phyloP scores from a whole-genome alignment of 2,888 invertebrate species.

The Agrotis exclamationis region DNA sequence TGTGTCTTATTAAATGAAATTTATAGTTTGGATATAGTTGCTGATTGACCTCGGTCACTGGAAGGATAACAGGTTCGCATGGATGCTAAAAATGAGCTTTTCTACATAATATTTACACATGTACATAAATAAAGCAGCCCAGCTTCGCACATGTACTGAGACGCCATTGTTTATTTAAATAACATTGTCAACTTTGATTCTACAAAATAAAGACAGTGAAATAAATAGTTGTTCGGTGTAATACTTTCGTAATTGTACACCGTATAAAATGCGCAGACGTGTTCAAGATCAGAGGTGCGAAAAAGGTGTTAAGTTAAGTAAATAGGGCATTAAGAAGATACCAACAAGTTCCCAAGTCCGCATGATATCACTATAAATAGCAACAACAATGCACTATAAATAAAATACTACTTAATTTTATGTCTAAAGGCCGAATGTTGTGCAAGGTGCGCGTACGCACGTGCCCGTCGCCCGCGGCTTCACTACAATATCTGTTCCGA shows the following conservation, averaged over 20 bases:
- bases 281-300: slow-evolving; percentile 51
- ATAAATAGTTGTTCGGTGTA: slow-evolving; percentile 39
- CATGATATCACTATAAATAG: slow-evolving; percentile 66
- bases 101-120: slow-evolving; percentile 68
- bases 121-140: slow-evolving; percentile 57
- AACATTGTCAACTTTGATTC: slow-evolving; percentile 57
- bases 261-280: slow-evolving; percentile 49
- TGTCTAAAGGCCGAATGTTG: slow-evolving; percentile 78
- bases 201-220: slow-evolving; percentile 41
- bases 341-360: slow-evolving; percentile 49
- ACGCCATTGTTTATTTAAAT: slow-evolving; percentile 56
- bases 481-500: slow-evolving; percentile 86
- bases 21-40: slow-evolving; percentile 89
- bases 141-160: slow-evolving; percentile 44
- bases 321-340: slow-evolving; percentile 60
- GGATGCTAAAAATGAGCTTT: slow-evolving; percentile 82
- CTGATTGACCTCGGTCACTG: slow-evolving; percentile 90
- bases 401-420: slow-evolving; percentile 81
- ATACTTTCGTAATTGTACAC: slow-evolving; percentile 54
- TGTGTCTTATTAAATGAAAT: slow-evolving; percentile 91
- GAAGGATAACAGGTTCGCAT: slow-evolving; percentile 83
- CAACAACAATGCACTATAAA: slow-evolving; percentile 75
- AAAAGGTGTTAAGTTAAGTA: slow-evolving; percentile 50
- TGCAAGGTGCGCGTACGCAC: slow-evolving; percentile 90
- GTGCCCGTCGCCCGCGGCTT: slow-evolving; percentile 87